Base-by-base conservation (phyloP, 2,797 vertebrate genomes). In the Acropternis orthonyx region DNA sequence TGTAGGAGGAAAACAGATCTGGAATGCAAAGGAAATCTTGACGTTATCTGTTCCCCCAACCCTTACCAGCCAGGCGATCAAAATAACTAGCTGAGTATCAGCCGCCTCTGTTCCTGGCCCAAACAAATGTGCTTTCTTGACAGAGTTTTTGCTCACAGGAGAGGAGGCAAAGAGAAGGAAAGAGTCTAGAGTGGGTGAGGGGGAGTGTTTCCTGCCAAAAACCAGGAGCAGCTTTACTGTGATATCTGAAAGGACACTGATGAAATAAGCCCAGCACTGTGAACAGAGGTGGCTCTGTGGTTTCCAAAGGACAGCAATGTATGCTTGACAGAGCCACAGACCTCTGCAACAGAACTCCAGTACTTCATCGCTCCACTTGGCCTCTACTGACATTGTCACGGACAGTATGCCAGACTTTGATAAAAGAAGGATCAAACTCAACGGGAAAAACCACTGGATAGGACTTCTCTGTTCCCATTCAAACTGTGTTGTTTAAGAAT, bases 21-120 rank as follows among this genome's bases (percentile, higher is more conserved):
- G 96, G 96, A 93, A 75, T 74, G 79, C 51, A 88, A 84, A 94
- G 85, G 87, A 95, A 95, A 94, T 95, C 80, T 95, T 92, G 93
- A 96, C 92, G 79, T 84, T 56, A 95, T 97, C 85, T 96, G 54
- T 91, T 92, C 78, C 82, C 85, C 46, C 55, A 83, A 51, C 27
- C 71, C 86, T 77, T 87, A 93, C 71, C 86, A 86, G 89, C 71
- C 84, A 82, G 84, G 90, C 78, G 88, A 81, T 76, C 76, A 88
- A 95, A 97, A 96, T 90, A 95, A 66, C 85, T 73, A 89, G 73
- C 78, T 52, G 79, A 65, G 32, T 94, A 95, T 94, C 36, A 37
- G 87, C 56, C 77, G 73, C 68, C 74, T 89, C 76, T 89, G 93
- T 69, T 95, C 63, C 90, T 94, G 84, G 77, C 88, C 54, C 92